Evolutionary conservation across 2,888 invertebrate species (phyloP), one percentile per base, ranked within the genome.

Genomic region (Ceratothoa steindachneri): DNA sequence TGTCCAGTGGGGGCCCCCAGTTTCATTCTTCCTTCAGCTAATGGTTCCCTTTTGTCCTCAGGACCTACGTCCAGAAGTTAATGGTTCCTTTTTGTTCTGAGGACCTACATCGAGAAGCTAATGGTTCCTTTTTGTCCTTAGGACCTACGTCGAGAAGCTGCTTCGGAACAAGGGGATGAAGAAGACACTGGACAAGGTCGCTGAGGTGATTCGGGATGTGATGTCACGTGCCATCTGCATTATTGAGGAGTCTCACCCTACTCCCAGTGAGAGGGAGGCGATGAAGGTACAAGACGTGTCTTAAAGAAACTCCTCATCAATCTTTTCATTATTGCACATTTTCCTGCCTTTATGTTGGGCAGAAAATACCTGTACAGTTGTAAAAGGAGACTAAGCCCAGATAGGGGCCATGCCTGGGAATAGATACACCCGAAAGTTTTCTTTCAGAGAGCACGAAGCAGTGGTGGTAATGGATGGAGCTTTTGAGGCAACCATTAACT

Each of bases 91-190:
- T n/a, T n/a, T n/a, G n/a, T n/a, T n/a, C n/a, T n/a, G n/a, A n/a
- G n/a, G n/a, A n/a, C n/a, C n/a, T n/a, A n/a, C 83, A 60, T 60
- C 24, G 7, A 60, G 5, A 9, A 60, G 19, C 60, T 19, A 9
- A 60, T 19, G 19, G 22, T 60, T 30, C 19, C 60, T 29, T 22
- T 64, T 15, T 30, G 7, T 65, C 70, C 65, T n/a, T 73, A 80
- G 80, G 60, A 77, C 71, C 30, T 95, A 93, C 83, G 93, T 95
- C 81, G 92, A 93, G 83, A 92, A 93, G 83, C 90, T 93, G 74
- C 85, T 96, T 72, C 95, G 95, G 85, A 93, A 93, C 5, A 90
- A 92, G 81, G 94, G 95, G 15, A 86, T 96, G 77, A 88, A 90
- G 24, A 92, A 93, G 83, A 90, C 93, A 0, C 85, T 93, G 67